These are phyloP conservation scores for Camelus dromedarius DNA, from an alignment of 2,113 vertebrate genomes.

Conservation along the genomic window DNA sequence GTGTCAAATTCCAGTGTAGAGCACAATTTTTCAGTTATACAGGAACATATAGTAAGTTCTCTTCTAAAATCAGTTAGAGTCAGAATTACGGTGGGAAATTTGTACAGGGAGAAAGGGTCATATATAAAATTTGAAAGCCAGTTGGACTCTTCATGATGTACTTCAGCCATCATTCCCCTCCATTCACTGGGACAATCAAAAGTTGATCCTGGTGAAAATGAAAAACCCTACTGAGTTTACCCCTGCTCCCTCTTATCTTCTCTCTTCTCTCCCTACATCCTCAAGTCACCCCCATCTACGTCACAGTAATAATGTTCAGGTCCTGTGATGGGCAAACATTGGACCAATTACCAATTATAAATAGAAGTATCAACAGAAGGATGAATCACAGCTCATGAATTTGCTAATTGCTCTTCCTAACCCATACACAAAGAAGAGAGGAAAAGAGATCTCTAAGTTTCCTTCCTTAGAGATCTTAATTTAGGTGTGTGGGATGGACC, in stretches of 20 bases:
- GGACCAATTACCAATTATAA: slow-evolving; percentile 40
- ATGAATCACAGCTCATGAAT: not conserved
- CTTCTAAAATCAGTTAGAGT: slow-evolving; percentile 50
- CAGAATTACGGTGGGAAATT: not conserved
- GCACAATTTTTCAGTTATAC: no score
- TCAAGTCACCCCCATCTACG: not conserved
- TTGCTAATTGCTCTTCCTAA: slow-evolving; percentile 56
- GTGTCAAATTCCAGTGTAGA: no score
- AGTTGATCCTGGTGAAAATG: slow-evolving; percentile 7
- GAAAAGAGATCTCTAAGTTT: slow-evolving; percentile 4
- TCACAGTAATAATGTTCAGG: not conserved
- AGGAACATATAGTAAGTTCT: not conserved
- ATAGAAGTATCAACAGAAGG: slow-evolving; percentile 28
- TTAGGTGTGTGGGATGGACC: not conserved
- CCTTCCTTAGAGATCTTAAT: slow-evolving; percentile 20
- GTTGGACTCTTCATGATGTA: not conserved
- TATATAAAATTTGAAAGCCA: not conserved
- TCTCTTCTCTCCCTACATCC: not conserved
- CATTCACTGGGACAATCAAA: not conserved
- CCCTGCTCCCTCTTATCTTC: not conserved
- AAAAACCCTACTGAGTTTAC: not conserved
- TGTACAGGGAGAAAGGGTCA: not conserved
- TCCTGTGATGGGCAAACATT: not conserved
- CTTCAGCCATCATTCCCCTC: not conserved
- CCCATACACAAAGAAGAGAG: slow-evolving; percentile 44